Base-by-base conservation (phyloP, 2,888 invertebrate genomes). In the Nycteola revayana region DNA sequence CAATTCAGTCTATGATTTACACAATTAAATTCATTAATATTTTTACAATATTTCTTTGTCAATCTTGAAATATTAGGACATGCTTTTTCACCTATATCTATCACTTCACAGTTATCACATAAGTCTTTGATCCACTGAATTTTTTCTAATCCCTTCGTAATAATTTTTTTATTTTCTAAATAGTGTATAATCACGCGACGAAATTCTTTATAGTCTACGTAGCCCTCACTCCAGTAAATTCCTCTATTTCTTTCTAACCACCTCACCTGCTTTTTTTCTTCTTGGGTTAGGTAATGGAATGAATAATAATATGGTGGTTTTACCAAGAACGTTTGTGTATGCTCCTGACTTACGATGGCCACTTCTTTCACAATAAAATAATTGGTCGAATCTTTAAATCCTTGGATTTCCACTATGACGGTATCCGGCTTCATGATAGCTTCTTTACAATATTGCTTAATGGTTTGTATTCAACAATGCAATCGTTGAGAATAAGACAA, bases 221-320 rank as follows among this genome's bases (percentile, higher is more conserved):
- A 28, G 7, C 28, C 28, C 6, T 28, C 28, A n/a, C n/a, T n/a
- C n/a, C n/a, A n/a, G n/a, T n/a, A n/a, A n/a, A n/a, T n/a, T n/a
- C n/a, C n/a, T n/a, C 20, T 14, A n/a, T 28, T 28, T 17, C 10
- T 27, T 32, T 32, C 27, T 3, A 32, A 7, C 35, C 28, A 35
- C n/a, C n/a, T 9, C 9, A 18, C 18, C 6, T 18, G 18, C 6
- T 6, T 3, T 6, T 18, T 18, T 18, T 18, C 18, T 5, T 18
- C 18, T 5, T 18, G 3, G 3, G 18, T 18, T 18, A 18, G 4
- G 18, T 18, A 18, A 6, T n/a, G n/a, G n/a, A n/a, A n/a, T n/a
- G 18, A 5, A 18, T 5, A 18, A 3, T 5, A 6, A 6, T 18
- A 18, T 18, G 18, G 18, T 18, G 18, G 18, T 18, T 18, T 18